Base-by-base conservation (phyloP, 23 tunicate genomes). In the Aplidium turbinatum region DNA sequence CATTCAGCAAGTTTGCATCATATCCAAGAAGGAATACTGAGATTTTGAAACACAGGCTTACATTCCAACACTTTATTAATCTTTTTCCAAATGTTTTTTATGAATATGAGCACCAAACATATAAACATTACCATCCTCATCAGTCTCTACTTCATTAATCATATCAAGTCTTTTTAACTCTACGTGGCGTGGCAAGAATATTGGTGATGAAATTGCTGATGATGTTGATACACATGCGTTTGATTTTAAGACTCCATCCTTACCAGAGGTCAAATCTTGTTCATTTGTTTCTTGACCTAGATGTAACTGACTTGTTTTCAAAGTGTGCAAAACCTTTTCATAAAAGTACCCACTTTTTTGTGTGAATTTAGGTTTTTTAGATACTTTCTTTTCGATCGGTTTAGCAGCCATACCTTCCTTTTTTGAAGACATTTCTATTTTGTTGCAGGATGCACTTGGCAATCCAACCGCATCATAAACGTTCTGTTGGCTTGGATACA, bases 321-420 rank as follows among this genome's bases (percentile, higher is more conserved):
- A 29, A 29, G 33, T 4, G 26, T 70, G 76, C 0, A 71, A 33
- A 71, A 61, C 63, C 47, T 81, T 71, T 72, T 81, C 69, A 70
- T 81, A 75, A 47, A 81, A 81, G 48, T 81, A 81, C 16, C 87
- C 79, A 31, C 45, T 23, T 81, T 34, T 60, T 30, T 72, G 48
- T 72, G 61, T 81, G 25, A 81, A 78, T 48, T 65, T 64, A 4
- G 83, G 63, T 65, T 64, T 50, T 2, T 38, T 23, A n/a, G n/a
- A n/a, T n/a, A n/a, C n/a, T n/a, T n/a, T n/a, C n/a, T n/a, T n/a
- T n/a, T n/a, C 16, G 50, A 7, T 68, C 7, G 2, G 6, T 68
- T 68, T 68, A 1, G 75, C 32, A 3, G 3, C 25, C 4, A 7
- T 42, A 9, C 50, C 11, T 16, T 42, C 16, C 50, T 42, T 9